Percentiles rank a stretch among this genome's conserved stretches.
Evolutionary conservation across 2,797 vertebrate genomes (phyloP).

Genomic region (Hylomyscus alleni): DNA sequence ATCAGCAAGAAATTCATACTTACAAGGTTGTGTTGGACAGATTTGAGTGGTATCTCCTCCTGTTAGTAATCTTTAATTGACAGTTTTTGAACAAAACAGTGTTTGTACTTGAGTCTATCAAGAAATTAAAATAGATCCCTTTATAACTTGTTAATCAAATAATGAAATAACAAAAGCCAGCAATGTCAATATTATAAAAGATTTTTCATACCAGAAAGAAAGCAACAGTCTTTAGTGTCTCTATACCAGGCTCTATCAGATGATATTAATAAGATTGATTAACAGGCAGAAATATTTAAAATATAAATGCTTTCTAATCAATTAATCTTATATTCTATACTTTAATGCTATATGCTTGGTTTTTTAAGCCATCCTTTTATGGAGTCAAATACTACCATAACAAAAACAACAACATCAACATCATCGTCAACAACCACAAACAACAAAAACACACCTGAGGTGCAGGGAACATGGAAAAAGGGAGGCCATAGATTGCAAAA

Average conservation of each 20-base stretch:
- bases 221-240: neutral
- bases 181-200: neutral
- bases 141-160: neutral
- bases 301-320: slow-evolving; percentile 31
- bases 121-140: neutral
- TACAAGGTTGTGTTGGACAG: neutral
- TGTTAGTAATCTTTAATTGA: neutral
- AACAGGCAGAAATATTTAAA: neutral
- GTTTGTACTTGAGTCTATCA: neutral
- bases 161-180: neutral
- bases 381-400: neutral
- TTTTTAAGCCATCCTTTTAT: neutral
- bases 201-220: neutral
- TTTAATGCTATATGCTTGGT: neutral
- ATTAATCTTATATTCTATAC: neutral
- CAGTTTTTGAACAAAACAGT: neutral
- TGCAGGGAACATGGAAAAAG: neutral
- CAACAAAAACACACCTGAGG: neutral
- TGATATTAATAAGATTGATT: neutral
- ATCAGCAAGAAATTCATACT: neutral
- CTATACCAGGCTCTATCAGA: neutral
- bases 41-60: neutral
- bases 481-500: neutral
- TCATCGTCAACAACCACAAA: neutral
- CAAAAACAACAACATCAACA: neutral